Percentiles rank a stretch among this genome's conserved stretches.
These are phyloP conservation scores for Pissodes strobi DNA, from an alignment of 1,140 invertebrate species.

Conservation along the genomic window DNA sequence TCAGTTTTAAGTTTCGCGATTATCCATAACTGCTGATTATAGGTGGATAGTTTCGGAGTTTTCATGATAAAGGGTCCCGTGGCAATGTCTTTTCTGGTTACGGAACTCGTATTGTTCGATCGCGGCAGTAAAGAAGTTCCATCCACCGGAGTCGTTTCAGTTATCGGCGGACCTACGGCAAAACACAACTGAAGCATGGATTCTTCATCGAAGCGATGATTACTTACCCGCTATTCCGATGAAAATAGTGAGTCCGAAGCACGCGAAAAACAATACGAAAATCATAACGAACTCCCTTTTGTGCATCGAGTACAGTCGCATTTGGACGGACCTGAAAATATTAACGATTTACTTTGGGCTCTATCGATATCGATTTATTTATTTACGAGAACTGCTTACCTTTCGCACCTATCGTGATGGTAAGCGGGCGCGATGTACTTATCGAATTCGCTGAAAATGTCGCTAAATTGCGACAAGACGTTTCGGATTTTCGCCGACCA, in stretches of 20 bases:
- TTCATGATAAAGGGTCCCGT: slow-evolving; percentile 86
- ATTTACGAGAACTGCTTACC: too few relatives aligned
- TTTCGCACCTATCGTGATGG: slow-evolving; percentile 94
- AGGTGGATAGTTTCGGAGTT: slow-evolving; percentile 82
- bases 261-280: slow-evolving; percentile 88
- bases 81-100: slow-evolving; percentile 65
- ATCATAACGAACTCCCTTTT: slow-evolving; percentile 95
- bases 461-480: slow-evolving; percentile 85
- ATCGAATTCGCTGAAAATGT: slow-evolving; percentile 94
- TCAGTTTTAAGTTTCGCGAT: slow-evolving; percentile 83
- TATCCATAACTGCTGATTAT: slow-evolving; percentile 92
- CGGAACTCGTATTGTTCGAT: slow-evolving; percentile 37
- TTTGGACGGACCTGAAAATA: slow-evolving; percentile 90
- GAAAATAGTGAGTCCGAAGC: slow-evolving; percentile 84
- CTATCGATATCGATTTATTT: too few relatives aligned
- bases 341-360: too few relatives aligned
- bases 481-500: slow-evolving; percentile 77
- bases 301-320: slow-evolving; percentile 95
- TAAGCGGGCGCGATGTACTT: slow-evolving; percentile 94
- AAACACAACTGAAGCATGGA: too few relatives aligned
- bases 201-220: too few relatives aligned
- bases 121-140: slow-evolving; percentile 61
- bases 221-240: slow-evolving; percentile 93
- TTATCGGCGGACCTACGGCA: slow-evolving; percentile 94
- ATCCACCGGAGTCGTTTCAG: slow-evolving; percentile 69